These are phyloP conservation scores for Melanotus villosus DNA, from an alignment of 2,888 invertebrate species.

Conservation along the genomic window DNA sequence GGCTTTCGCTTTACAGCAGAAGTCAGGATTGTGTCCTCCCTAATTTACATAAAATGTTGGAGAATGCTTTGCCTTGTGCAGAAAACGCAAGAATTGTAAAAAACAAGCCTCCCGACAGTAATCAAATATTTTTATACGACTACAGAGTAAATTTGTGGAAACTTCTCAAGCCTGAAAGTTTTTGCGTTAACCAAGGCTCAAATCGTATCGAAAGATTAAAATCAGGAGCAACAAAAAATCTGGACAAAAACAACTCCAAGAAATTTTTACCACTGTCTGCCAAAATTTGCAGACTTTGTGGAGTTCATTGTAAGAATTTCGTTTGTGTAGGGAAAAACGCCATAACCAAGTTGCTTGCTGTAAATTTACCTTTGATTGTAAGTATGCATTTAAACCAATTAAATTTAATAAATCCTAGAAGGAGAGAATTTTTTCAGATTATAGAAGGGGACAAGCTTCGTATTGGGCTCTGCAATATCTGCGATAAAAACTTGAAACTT, in stretches of 20 bases:
- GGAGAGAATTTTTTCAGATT: too few relatives aligned
- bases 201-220: too few relatives aligned
- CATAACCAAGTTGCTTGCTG: neutral
- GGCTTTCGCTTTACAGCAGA: too few relatives aligned
- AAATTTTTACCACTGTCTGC: neutral
- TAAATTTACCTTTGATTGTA: conserved; percentile 12
- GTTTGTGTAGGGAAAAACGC: neutral
- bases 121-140: neutral
- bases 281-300: conserved; percentile 16
- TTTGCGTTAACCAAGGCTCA: too few relatives aligned
- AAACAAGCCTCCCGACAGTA: neutral
- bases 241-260: neutral
- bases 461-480: neutral
- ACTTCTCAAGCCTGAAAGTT: too few relatives aligned
- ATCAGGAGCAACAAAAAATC: too few relatives aligned
- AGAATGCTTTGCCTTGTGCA: too few relatives aligned
- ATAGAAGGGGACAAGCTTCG: neutral
- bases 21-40: too few relatives aligned
- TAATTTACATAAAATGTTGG: too few relatives aligned
- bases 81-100: too few relatives aligned
- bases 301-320: neutral
- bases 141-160: neutral
- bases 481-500: neutral
- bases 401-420: too few relatives aligned
- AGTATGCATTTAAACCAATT: too few relatives aligned